Conservation (phyloP, 2,113 vertebrate species). For the Pogona vitticeps region DNA sequence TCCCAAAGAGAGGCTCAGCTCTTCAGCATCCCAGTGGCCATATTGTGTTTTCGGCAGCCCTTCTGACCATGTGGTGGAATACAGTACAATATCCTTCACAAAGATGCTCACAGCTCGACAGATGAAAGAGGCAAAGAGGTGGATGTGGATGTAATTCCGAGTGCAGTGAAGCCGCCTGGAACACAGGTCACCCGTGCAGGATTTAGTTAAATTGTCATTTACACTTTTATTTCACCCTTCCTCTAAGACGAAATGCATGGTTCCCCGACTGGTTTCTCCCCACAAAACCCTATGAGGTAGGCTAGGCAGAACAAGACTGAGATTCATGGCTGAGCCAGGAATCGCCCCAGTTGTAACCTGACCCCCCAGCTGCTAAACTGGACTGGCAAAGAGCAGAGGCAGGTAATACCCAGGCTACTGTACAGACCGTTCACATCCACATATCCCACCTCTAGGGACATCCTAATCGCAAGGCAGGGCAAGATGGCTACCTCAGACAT, state of each 20-base stretch:
- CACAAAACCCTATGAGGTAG: background rate
- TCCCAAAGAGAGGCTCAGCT: constrained; percentile 16
- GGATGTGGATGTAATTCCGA: constrained; percentile 91
- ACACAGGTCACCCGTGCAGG: background rate
- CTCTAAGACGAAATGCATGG: background rate
- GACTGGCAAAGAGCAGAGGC: too few species aligned
- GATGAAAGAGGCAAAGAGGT: constrained; percentile 91
- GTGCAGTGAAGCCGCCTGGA: constrained; percentile 90
- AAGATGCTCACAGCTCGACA: constrained; percentile 90
- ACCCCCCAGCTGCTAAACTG: too few species aligned
- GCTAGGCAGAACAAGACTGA: background rate
- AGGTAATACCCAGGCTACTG: too few species aligned
- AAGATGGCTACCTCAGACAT: too few species aligned
- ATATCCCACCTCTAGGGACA: too few species aligned
- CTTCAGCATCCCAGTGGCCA: constrained; percentile 50
- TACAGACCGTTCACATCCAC: too few species aligned
- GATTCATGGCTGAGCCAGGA: too few species aligned
- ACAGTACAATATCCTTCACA: constrained; percentile 87
- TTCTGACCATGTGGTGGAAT: constrained; percentile 58
- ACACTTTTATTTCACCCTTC: background rate
- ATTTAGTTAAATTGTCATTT: background rate
- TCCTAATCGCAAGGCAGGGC: too few species aligned
- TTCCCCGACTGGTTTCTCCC: background rate
- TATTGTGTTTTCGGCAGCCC: constrained; percentile 27
- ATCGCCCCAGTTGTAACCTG: too few species aligned